Percentiles rank a stretch among this genome's conserved stretches.
These are phyloP conservation scores for Chlamydotis undulata DNA, from an alignment of 2,113 vertebrate species.

Conservation along the genomic window DNA sequence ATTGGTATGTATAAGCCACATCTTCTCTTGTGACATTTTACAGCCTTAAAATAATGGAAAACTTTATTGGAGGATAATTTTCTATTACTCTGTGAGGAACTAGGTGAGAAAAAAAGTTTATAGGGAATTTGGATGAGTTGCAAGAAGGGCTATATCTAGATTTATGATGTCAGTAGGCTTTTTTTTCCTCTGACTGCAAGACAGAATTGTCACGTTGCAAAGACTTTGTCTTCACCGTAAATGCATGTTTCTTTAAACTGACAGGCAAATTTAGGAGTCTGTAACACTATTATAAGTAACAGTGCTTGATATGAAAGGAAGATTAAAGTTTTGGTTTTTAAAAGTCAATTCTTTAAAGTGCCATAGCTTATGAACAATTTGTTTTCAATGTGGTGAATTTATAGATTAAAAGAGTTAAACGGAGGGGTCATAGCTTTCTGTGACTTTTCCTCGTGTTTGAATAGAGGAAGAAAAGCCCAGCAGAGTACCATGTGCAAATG, in stretches of 20 bases:
- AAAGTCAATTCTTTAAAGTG: neutral
- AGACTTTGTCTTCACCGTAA: neutral
- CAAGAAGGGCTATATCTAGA: neutral
- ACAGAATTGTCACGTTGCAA: neutral
- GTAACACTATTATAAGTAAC: neutral
- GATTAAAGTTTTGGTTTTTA: neutral
- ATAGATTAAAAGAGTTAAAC: neutral
- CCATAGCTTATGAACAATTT: neutral
- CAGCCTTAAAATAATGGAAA: neutral
- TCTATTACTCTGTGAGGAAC: neutral
- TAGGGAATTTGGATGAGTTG: neutral
- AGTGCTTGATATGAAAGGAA: neutral
- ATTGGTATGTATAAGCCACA: conserved; percentile 77
- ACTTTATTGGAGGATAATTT: neutral
- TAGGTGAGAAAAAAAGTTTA: neutral
- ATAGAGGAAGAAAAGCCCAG: neutral
- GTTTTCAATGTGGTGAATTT: neutral
- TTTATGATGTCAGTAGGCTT: neutral
- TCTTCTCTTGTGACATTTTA: neutral
- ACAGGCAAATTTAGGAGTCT: neutral
- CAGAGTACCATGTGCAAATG: neutral
- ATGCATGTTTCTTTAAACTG: neutral
- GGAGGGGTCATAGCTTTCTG: neutral
- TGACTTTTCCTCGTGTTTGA: neutral
- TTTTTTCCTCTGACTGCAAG: neutral